Evolutionary conservation across 2,113 vertebrate species (phyloP).

Genomic region (Lasiurus cinereus): DNA sequence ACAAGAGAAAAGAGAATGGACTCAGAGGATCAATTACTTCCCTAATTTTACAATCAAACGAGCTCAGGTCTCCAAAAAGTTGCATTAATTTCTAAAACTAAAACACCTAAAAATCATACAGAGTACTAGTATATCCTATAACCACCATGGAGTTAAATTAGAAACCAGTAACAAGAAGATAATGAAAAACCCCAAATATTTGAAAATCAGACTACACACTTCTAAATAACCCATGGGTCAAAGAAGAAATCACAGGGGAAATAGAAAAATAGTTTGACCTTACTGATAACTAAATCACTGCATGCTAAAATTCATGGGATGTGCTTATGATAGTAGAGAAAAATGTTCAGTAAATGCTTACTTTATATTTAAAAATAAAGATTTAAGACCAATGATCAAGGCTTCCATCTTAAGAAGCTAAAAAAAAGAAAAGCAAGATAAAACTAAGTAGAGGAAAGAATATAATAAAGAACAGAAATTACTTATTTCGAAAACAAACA

Average conservation of each 20-base stretch:
- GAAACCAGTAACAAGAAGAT: too few relatives aligned
- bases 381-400: constrained; percentile 20
- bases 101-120: constrained; percentile 47
- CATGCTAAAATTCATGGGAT: not conserved
- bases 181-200: too few relatives aligned
- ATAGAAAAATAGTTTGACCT: not conserved
- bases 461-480: not conserved
- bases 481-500: constrained; percentile 46
- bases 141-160: not conserved
- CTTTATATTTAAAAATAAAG: constrained; percentile 40
- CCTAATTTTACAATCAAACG: not conserved
- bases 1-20: not conserved
- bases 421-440: constrained; percentile 6
- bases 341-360: not conserved
- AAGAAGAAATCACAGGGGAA: constrained; percentile 38
- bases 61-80: not conserved
- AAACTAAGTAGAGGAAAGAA: constrained; percentile 22
- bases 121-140: not conserved
- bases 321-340: not conserved
- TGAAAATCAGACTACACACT: too few relatives aligned
- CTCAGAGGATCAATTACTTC: not conserved
- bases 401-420: not conserved
- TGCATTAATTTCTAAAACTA: not conserved
- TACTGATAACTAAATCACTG: not conserved
- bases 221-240: not conserved